These are phyloP conservation scores for Alethe castanea DNA, from an alignment of 2,113 vertebrate genomes.

Conservation along the genomic window DNA sequence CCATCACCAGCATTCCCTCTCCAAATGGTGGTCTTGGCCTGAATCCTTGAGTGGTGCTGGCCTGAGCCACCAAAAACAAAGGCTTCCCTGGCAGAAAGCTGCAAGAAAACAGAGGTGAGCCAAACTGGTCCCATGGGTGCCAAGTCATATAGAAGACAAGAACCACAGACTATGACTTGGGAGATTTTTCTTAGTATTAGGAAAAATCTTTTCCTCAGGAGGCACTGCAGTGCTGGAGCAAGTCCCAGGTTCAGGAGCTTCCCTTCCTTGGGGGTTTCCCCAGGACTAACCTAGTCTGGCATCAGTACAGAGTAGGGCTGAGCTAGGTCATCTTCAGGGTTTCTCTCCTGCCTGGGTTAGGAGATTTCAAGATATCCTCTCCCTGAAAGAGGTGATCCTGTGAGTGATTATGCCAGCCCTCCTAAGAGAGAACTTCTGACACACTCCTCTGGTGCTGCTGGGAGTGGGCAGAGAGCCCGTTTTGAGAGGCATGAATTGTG, in stretches of 20 bases:
- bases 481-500: not conserved
- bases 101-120: not conserved
- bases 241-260: not conserved
- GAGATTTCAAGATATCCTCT: not conserved
- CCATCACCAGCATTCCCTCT: not conserved
- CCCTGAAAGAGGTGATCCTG: not conserved
- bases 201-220: not conserved
- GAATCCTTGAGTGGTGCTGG: not conserved
- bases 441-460: not conserved
- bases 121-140: not conserved
- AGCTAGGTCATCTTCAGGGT: not conserved
- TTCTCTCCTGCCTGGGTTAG: not conserved
- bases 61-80: not conserved
- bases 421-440: not conserved
- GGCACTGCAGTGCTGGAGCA: not conserved
- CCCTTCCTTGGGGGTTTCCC: not conserved
- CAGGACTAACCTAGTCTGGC: not conserved
- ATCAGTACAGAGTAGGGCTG: not conserved
- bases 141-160: not conserved
- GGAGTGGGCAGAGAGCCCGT: fast-evolving
- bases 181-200: not conserved
- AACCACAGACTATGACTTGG: not conserved
- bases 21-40: not conserved
- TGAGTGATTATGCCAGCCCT: not conserved
- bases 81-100: not conserved